phyloP scores from a whole-genome alignment of 2,113 vertebrate genomes.

The Calyptomena viridis region DNA sequence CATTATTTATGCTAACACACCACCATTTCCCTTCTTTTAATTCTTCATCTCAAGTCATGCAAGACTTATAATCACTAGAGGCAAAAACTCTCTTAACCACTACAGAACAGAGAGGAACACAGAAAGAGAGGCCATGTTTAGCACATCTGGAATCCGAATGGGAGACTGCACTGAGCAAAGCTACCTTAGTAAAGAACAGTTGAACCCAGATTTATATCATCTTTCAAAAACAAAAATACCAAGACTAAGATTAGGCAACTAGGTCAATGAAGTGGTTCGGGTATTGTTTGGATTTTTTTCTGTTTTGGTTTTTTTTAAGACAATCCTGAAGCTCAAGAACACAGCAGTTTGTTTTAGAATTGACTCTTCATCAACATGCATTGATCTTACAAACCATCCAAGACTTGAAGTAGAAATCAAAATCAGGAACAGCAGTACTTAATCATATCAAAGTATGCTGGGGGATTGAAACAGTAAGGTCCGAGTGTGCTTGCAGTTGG shows the following conservation, averaged over 20 bases:
- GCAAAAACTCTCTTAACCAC: neutral
- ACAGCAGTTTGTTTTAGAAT: neutral
- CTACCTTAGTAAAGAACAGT: neutral
- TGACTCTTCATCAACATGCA: neutral
- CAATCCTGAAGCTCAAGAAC: neutral
- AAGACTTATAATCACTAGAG: neutral
- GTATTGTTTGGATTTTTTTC: neutral
- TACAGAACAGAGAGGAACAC: neutral
- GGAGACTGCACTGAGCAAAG: neutral
- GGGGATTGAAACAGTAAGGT: neutral
- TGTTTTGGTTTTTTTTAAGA: neutral
- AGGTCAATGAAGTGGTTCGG: accelerated
- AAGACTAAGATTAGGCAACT: neutral
- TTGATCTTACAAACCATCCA: neutral
- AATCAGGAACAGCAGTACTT: neutral
- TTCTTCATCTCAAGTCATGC: neutral
- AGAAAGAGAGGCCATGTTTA: neutral
- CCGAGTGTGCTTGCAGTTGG: neutral
- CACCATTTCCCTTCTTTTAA: neutral
- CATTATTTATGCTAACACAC: neutral
- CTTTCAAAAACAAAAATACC: neutral
- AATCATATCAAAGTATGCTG: neutral
- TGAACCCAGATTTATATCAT: neutral
- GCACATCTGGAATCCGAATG: neutral
- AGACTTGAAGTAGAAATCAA: neutral